Conservation (phyloP, 2,113 vertebrate genomes). For the Emydocephalus ijimae region DNA sequence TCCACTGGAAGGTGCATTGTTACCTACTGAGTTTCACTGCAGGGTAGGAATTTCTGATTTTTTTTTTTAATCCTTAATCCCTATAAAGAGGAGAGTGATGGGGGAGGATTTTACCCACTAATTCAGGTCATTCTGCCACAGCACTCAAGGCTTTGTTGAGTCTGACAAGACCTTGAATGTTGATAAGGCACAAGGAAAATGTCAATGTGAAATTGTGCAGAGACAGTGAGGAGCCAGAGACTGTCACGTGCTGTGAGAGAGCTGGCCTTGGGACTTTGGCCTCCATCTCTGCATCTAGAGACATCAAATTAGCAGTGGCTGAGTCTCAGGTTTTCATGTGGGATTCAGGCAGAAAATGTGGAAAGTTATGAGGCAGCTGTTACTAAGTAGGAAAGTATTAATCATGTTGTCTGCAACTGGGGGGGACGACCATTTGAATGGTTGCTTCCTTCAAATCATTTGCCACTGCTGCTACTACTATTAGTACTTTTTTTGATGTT, state of each 20-base stretch:
- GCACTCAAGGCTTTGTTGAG: conserved; percentile 7
- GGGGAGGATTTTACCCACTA: neutral
- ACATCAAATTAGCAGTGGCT: neutral
- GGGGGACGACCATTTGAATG: neutral
- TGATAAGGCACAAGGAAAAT: conserved; percentile 3
- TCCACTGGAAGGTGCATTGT: neutral
- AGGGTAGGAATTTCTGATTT: neutral
- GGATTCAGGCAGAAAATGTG: neutral
- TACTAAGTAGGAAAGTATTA: neutral
- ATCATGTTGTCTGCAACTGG: neutral
- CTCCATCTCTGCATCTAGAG: neutral
- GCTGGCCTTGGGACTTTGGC: conserved; percentile 9
- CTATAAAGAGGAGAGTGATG: neutral
- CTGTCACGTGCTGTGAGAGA: neutral
- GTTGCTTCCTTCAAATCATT: neutral
- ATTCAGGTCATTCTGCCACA: conserved; percentile 4
- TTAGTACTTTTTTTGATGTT: neutral
- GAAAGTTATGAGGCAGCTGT: neutral
- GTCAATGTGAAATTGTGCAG: neutral
- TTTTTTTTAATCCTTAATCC: neutral
- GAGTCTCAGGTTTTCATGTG: neutral
- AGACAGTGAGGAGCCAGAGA: neutral
- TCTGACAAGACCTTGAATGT: neutral
- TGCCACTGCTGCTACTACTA: neutral
- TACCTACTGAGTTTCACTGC: neutral